Percentiles rank a stretch among this genome's conserved stretches.
phyloP scores from a whole-genome alignment of 2,113 vertebrate genomes.

The Lepidothrix coronata region DNA sequence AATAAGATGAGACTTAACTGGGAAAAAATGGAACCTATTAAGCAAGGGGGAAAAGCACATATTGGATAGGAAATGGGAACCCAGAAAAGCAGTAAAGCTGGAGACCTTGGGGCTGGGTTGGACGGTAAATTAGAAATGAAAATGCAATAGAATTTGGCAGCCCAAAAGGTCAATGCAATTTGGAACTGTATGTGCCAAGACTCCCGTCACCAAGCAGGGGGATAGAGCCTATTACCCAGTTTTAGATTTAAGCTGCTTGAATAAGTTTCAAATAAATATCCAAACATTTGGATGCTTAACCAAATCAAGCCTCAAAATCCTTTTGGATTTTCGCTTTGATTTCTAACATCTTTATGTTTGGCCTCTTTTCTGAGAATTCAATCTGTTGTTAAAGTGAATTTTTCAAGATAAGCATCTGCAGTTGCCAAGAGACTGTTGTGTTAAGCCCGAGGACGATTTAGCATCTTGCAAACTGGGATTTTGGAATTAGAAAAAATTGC shows the following conservation, averaged over 20 bases:
- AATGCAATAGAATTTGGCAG: constrained; percentile 65
- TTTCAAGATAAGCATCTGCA: constrained; percentile 41
- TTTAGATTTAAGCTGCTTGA: constrained; percentile 48
- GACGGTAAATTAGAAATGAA: constrained; percentile 61
- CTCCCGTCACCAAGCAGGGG: background rate
- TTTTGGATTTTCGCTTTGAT: constrained; percentile 20
- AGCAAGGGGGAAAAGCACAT: background rate
- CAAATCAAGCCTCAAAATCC: constrained; percentile 45
- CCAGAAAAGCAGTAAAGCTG: background rate
- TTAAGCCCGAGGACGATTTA: constrained; percentile 14
- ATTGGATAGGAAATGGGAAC: constrained; percentile 11
- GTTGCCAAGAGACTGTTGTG: constrained; percentile 43
- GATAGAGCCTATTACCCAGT: constrained; percentile 14
- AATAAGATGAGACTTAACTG: background rate
- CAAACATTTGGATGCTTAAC: constrained; percentile 57
- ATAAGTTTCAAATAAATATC: constrained; percentile 58
- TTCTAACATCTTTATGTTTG: constrained; percentile 55
- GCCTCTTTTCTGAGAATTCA: constrained; percentile 48
- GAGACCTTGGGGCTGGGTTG: constrained; percentile 37
- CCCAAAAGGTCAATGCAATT: constrained; percentile 62
- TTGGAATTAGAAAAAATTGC: constrained; percentile 14
- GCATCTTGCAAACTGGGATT: background rate
- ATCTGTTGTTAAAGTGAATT: constrained; percentile 23
- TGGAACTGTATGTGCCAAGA: constrained; percentile 42
- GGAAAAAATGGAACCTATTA: background rate